phyloP scores from a whole-genome alignment of 2,797 vertebrate genomes.

The Setipinna tenuifilis region DNA sequence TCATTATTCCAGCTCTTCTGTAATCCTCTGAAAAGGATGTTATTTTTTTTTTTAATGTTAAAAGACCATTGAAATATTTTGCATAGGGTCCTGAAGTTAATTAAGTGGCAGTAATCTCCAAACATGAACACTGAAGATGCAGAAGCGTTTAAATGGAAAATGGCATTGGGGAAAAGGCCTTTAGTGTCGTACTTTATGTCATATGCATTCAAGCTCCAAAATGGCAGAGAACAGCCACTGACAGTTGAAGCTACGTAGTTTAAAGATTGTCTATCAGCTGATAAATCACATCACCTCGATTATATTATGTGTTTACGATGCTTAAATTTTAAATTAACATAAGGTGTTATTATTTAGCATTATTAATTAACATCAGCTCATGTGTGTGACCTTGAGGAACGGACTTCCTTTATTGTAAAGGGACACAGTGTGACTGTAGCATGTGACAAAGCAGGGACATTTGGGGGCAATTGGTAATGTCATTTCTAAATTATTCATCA shows the following conservation, averaged over 20 bases:
- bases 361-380: conserved; percentile 21
- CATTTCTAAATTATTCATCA: conserved; percentile 36
- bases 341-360: neutral
- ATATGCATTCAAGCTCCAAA: neutral
- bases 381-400: neutral
- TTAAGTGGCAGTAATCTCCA: neutral
- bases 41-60: conserved; percentile 16
- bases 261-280: neutral
- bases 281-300: conserved; percentile 28
- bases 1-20: neutral
- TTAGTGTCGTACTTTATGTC: neutral
- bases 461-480: conserved; percentile 30
- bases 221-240: neutral
- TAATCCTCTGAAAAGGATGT: conserved; percentile 45
- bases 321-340: neutral
- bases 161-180: neutral
- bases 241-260: neutral
- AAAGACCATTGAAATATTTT: conserved; percentile 1
- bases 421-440: neutral
- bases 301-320: neutral
- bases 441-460: conserved; percentile 23
- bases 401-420: neutral
- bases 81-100: neutral
- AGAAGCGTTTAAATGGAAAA: neutral
- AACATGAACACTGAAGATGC: neutral